These are phyloP conservation scores for Hypsopygia costalis DNA, from an alignment of 2,888 invertebrate genomes.

Conservation along the genomic window DNA sequence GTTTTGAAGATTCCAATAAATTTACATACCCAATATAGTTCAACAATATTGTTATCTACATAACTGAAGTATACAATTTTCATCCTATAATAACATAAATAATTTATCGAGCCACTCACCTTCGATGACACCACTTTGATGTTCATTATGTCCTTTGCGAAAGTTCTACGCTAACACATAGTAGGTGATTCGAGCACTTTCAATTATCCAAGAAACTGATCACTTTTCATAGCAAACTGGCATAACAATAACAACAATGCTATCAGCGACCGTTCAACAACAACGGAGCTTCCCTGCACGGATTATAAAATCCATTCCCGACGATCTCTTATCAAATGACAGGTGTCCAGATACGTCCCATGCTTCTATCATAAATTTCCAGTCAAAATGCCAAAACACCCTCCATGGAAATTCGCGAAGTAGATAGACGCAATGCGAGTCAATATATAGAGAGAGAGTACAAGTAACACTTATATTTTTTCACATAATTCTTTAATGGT, in stretches of 20 bases:
- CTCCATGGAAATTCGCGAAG: background rate
- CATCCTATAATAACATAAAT: too few species aligned
- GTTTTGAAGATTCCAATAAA: too few species aligned
- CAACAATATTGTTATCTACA: too few species aligned
- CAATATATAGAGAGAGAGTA: conserved; percentile 1
- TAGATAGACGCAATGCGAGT: background rate
- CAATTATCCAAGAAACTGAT: conserved; percentile 1
- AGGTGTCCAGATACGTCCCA: conserved; percentile 43
- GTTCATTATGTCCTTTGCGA: background rate
- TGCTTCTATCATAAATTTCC: conserved; percentile 32
- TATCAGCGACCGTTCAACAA: conserved; percentile 10
- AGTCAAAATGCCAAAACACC: conserved; percentile 16
- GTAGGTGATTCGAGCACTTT: background rate
- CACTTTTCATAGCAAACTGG: conserved; percentile 10
- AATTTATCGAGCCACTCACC: background rate
- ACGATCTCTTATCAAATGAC: conserved; percentile 43
- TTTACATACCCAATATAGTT: too few species aligned
- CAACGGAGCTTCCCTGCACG: conserved; percentile 16
- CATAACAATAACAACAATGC: conserved; percentile 4
- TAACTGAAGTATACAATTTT: too few species aligned
- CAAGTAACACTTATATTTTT: background rate
- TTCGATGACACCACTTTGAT: background rate
- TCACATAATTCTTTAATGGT: conserved; percentile 23
- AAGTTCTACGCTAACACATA: conserved; percentile 5
- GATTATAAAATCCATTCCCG: conserved; percentile 26